These are phyloP conservation scores for Meliscaeva auricollis DNA, from an alignment of 2,888 invertebrate species.

Conservation along the genomic window DNA sequence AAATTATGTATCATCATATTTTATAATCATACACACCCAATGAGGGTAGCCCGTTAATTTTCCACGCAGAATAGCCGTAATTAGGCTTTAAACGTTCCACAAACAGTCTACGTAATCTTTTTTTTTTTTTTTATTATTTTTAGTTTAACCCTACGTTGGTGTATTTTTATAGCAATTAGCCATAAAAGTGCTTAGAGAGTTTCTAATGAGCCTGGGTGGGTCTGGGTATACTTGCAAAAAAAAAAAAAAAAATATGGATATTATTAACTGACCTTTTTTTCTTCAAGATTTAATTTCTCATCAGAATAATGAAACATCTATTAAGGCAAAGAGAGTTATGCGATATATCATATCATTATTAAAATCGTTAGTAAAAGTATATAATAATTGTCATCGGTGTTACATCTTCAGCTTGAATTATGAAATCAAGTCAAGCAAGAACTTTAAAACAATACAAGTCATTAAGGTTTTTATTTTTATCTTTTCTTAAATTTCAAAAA, in stretches of 20 bases:
- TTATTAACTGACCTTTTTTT: constrained; percentile 17
- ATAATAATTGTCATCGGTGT: background rate
- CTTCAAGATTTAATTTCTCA: background rate
- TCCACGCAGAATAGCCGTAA: constrained; percentile 21
- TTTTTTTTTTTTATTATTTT: background rate
- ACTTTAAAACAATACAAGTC: background rate
- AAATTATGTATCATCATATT: constrained; percentile 5
- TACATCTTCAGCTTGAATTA: background rate
- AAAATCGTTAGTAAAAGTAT: no score
- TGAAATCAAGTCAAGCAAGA: background rate
- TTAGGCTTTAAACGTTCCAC: constrained; percentile 13
- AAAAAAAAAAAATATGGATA: background rate
- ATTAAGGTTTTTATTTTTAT: background rate
- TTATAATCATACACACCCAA: constrained; percentile 25
- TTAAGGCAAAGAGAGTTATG: background rate
- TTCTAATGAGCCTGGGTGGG: constrained; percentile 17
- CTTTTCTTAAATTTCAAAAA: background rate
- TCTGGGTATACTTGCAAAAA: background rate
- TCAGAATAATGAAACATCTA: constrained; percentile 3
- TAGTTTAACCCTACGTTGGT: background rate
- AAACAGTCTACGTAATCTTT: constrained; percentile 11
- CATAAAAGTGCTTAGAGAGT: constrained; percentile 12
- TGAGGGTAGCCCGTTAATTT: constrained; percentile 13
- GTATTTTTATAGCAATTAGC: constrained; percentile 17
- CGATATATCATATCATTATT: background rate